Base-by-base conservation (phyloP, 2,113 vertebrate genomes). In the Oplegnathus fasciatus region DNA sequence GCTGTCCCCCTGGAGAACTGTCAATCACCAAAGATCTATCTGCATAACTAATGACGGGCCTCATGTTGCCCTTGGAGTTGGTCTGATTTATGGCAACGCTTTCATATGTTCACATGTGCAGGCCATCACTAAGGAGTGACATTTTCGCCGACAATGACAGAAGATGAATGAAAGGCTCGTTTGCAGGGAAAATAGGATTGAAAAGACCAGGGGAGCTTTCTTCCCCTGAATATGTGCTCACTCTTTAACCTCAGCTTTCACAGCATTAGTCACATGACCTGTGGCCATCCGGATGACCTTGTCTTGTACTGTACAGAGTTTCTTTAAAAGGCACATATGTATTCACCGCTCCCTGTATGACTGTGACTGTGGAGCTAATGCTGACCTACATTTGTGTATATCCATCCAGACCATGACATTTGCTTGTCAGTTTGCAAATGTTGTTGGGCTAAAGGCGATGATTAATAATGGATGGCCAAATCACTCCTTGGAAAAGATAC, bases 1-100 rank as follows among this genome's bases (percentile, higher is more conserved):
- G 69, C 67, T 69, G 48, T 82, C 54, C 78, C 85, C 78, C 76
- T 6, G 40, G 79, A 92, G 89, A 83, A 78, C 86, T 87, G 93
- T 92, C 93, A 86, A 86, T 94, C 91, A 93, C 61, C 70, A 79
- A 70, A 71, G 44, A 74, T 79, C 75, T 81, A 78, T 84, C 76
- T 83, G 78, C 87, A 86, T 85, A 86, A 90, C 69, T 84, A 85
- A 91, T 86, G 82, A 86, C 28, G 26, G 50, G 58, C 61, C 78
- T 80, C 82, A 13, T 75, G 64, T 75, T 91, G 88, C 91, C 92
- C 82, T 90, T 91, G 81, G 86, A 91, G 80, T 88, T 71, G 2
- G 8, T 77, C n/a, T 89, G 89, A 93, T 93, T 93, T 86, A 91
- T 90, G 74, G 55, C 40, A 83, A 61, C 57, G 67, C 50, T 86